phyloP scores from a whole-genome alignment of 2,888 invertebrate species.

The Deladenus siricidicola region DNA sequence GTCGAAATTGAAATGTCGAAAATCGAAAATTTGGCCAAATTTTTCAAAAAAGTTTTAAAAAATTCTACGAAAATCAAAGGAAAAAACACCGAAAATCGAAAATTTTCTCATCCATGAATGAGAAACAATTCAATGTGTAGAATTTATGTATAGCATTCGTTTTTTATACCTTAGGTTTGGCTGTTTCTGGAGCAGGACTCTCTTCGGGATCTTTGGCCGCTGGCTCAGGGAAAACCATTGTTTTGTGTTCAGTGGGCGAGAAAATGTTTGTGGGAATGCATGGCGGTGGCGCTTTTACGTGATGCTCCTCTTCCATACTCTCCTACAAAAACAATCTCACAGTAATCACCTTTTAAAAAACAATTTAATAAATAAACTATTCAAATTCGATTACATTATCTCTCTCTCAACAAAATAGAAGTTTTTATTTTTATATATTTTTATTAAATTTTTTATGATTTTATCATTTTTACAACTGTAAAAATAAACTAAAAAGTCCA shows the following conservation, averaged over 20 bases:
- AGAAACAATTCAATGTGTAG: too few relatives aligned
- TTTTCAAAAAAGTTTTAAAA: conserved; percentile 6
- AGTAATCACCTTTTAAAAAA: too few relatives aligned
- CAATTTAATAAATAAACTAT: too few relatives aligned
- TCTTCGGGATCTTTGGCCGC: conserved; percentile 12
- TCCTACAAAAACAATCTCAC: conserved; percentile 2
- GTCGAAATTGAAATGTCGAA: too few relatives aligned
- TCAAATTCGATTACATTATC: too few relatives aligned
- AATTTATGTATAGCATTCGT: too few relatives aligned
- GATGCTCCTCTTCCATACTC: conserved; percentile 11
- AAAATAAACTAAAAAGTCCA: too few relatives aligned
- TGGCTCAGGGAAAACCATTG: conserved; percentile 47
- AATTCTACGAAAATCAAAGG: too few relatives aligned
- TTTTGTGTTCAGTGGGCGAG: conserved; percentile 50
- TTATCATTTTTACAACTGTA: conserved; percentile 2
- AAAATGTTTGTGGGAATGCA: conserved; percentile 45
- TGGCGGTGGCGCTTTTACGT: conserved; percentile 49
- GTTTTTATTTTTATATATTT: too few relatives aligned
- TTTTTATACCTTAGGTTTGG: conserved; percentile 29
- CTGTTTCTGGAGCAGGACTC: conserved; percentile 26
- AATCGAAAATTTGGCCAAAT: neutral
- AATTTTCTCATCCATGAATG: too few relatives aligned
- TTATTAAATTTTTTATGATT: too few relatives aligned
- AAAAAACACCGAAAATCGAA: too few relatives aligned
- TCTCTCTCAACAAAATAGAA: neutral